Base-by-base conservation (phyloP, 2,797 vertebrate genomes). In the Tympanoctomys barrerae region DNA sequence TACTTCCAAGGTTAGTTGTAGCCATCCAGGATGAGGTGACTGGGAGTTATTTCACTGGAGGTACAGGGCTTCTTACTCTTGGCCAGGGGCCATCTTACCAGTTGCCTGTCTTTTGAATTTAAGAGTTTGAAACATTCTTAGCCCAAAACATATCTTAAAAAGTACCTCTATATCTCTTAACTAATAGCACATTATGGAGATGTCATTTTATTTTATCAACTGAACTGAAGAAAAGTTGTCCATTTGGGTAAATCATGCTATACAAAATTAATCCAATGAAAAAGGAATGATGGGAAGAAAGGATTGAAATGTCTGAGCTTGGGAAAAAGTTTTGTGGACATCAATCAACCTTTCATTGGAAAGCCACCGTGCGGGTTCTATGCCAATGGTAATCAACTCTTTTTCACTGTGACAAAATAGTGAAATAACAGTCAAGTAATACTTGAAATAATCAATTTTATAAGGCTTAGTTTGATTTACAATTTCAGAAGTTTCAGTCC, bases 121-220 rank as follows among this genome's bases (percentile, higher is more conserved):
- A 91, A 92, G 57, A 87, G 73, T 75, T 73, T 95, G 71, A 91
- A 80, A 77, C 89, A 57, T 3, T 59, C 91, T 91, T 80, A 28
- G 24, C 46, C 79, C n/a, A 52, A 87, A 89, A 78, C 4, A 0
- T 68, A 61, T 59, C 73, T 94, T 96, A 28, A 83, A 78, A 89
- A 80, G 71, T 24, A 10, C 24, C 52, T 57, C 46, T 61, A 36
- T 10, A 13, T 31, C n/a, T 94, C 42, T 79, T 42, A 81, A 79
- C 19, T 66, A 59, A 61, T n/a, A 64, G 46, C 64, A 83, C 22
- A 39, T 80, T 22, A 52, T 19, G 71, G 70, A 85, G 80, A 36
- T 94, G n/a, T 21, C 49, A 42, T 52, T 82, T 80, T 77, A 54
- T 49, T 82, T 62, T 82, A 11, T 68, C 52, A 94, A 10, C 22